Percentiles rank a stretch among this genome's conserved stretches.
Conservation (phyloP, 2,113 vertebrate species). For the Apeltes quadracus region DNA sequence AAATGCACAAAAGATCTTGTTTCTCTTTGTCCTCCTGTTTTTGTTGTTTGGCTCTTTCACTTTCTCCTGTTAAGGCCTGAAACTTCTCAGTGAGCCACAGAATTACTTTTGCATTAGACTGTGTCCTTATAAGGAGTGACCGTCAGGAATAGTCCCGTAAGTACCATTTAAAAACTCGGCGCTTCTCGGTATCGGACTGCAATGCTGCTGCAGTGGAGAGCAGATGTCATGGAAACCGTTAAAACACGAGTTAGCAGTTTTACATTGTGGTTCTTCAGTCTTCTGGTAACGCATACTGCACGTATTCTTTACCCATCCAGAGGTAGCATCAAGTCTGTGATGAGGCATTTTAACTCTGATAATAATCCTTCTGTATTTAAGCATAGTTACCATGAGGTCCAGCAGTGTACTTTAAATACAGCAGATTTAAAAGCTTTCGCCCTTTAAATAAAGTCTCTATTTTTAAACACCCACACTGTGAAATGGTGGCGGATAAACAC, state of each 20-base stretch:
- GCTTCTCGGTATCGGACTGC: constrained; percentile 2
- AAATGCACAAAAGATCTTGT: neutral
- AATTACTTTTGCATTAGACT: constrained; percentile 38
- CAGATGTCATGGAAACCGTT: constrained; percentile 21
- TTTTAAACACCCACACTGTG: constrained; percentile 8
- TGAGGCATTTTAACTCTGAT: neutral
- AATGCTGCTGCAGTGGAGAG: neutral
- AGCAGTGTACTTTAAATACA: constrained; percentile 11
- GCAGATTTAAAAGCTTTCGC: neutral
- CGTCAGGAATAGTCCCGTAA: constrained; percentile 10
- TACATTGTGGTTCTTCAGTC: neutral
- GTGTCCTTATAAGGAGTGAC: constrained; percentile 56
- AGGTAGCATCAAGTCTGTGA: neutral
- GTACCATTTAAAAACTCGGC: constrained; percentile 28
- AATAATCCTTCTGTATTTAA: neutral
- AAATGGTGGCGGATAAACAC: constrained; percentile 9
- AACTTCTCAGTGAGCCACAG: constrained; percentile 27
- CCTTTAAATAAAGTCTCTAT: constrained; percentile 30
- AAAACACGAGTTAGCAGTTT: neutral
- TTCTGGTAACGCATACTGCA: neutral
- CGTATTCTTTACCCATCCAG: neutral
- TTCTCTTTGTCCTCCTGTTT: constrained; percentile 8
- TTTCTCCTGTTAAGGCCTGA: constrained; percentile 36
- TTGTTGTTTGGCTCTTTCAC: constrained; percentile 29
- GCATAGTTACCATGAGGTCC: neutral